A percentile compares a stretch with the other conserved stretches of the same genome.
Conservation (phyloP, 2,888 invertebrate genomes). For the Deilephila elpenor region DNA sequence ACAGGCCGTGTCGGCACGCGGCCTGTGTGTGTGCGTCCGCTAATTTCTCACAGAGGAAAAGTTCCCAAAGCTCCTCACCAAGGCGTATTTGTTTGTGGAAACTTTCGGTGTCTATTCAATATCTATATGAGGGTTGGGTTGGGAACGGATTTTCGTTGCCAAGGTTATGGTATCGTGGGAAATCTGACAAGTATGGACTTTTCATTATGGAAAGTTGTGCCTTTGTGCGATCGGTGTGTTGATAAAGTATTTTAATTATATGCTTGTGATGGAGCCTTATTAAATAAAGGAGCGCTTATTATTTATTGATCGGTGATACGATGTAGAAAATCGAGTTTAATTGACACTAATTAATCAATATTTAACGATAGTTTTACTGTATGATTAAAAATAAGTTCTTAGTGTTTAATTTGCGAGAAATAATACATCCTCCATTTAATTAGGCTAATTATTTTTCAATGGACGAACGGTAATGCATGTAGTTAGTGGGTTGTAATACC, state of each 20-base stretch:
- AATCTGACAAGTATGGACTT: neutral
- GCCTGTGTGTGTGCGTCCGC: slow-evolving; percentile 30
- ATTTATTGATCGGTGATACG: too few relatives aligned
- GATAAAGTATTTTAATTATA: neutral
- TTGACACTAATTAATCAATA: too few relatives aligned
- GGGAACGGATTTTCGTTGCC: slow-evolving; percentile 8
- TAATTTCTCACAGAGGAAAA: slow-evolving; percentile 39
- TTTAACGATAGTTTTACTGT: too few relatives aligned
- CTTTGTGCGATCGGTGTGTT: neutral
- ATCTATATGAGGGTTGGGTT: neutral
- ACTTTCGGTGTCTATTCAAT: slow-evolving; percentile 26
- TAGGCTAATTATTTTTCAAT: too few relatives aligned
- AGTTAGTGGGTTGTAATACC: too few relatives aligned
- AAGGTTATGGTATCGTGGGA: slow-evolving; percentile 22
- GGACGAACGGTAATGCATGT: too few relatives aligned
- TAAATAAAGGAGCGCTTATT: too few relatives aligned
- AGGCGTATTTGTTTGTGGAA: slow-evolving; percentile 34
- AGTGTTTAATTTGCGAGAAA: too few relatives aligned
- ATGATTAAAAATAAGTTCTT: too few relatives aligned
- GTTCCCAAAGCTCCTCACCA: slow-evolving; percentile 38
- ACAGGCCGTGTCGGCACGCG: slow-evolving; percentile 25
- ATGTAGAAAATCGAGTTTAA: too few relatives aligned
- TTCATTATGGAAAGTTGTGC: neutral
- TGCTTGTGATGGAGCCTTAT: too few relatives aligned
- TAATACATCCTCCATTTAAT: too few relatives aligned